Evolutionary conservation across 2,797 vertebrate species (phyloP), one percentile per base, ranked within the genome.

Genomic region (Gymnoscopelus braueri): DNA sequence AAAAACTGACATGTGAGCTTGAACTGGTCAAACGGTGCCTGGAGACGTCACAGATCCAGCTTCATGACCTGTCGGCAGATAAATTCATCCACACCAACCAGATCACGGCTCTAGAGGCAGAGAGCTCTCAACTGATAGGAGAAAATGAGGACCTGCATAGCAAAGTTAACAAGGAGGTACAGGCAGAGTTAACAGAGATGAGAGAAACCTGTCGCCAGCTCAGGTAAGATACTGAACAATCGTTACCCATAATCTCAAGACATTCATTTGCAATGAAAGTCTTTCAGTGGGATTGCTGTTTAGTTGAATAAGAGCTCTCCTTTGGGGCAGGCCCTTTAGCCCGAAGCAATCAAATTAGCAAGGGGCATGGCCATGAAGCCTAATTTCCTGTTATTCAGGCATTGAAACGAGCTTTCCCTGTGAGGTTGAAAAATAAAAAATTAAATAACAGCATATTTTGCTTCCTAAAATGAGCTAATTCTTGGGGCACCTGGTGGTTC

Each of bases 1-100:
- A 93, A 67, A 89, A 88, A 54, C 75, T 95, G 54, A 78, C 72
- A 32, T 32, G 61, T 32, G 91, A 95, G 58, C 86, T 93, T 14
- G 81, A 88, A 23, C 72, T 67, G 67, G 85, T 79, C 26, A 84
- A 70, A 53, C 77, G 82, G 63, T 78, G 60, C 44, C 70, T 92
- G 35, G 81, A 78, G 8, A 67, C 32, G 3, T 86, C 80, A 51
- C 73, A 89, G 68, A 69, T 72, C 44, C 78, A 92, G 72, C 72
- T 94, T 11, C 78, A 88, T 55, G 85, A 90, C 65, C 77, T 90
- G 13, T 84, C 75, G 49, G 86, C 85, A 5, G 91, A 94, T 71
- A 87, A 65, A 59, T 62, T 63, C 11, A 70, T 67, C 52, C 78
- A 69, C 5, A 82, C 68, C 53, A 83, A 78, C 76, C 84, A 67